Percentiles rank a stretch among this genome's conserved stretches.
Conservation (phyloP, 2,113 vertebrate species). For the Gallinago jamesoni region DNA sequence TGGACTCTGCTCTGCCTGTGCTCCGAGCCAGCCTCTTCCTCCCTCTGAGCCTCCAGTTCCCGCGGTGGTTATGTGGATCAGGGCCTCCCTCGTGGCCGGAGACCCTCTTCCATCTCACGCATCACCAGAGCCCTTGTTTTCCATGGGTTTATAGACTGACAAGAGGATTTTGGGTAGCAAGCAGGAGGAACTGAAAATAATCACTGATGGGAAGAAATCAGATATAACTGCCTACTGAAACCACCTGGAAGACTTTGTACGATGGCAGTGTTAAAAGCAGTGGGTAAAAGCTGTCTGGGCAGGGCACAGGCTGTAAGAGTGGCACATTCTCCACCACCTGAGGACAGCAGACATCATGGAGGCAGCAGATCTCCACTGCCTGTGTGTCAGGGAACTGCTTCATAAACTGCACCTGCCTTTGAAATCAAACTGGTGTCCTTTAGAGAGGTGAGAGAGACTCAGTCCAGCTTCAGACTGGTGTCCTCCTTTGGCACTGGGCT, state of each 20-base stretch:
- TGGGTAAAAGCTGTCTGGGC: not conserved
- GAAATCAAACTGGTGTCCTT: accelerated
- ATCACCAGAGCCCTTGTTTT: not conserved
- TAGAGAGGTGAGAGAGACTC: not conserved
- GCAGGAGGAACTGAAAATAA: not conserved
- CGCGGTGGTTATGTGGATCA: accelerated
- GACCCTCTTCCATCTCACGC: not conserved
- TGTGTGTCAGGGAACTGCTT: not conserved
- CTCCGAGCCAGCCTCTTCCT: not conserved
- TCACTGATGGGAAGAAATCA: not conserved
- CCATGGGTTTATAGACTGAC: not conserved
- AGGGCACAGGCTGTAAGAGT: not conserved
- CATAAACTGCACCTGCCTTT: accelerated
- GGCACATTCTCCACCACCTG: not conserved
- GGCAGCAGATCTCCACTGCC: not conserved
- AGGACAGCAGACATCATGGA: accelerated
- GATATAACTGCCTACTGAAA: not conserved
- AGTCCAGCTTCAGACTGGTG: accelerated
- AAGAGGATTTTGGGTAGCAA: not conserved
- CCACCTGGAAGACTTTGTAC: not conserved
- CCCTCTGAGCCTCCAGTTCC: not conserved
- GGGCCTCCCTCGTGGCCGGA: not conserved
- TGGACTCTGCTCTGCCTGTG: not conserved
- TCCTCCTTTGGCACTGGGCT: not conserved
- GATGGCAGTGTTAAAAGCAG: not conserved